Conservation (phyloP, 2,888 invertebrate species). For the Tipula helvola region DNA sequence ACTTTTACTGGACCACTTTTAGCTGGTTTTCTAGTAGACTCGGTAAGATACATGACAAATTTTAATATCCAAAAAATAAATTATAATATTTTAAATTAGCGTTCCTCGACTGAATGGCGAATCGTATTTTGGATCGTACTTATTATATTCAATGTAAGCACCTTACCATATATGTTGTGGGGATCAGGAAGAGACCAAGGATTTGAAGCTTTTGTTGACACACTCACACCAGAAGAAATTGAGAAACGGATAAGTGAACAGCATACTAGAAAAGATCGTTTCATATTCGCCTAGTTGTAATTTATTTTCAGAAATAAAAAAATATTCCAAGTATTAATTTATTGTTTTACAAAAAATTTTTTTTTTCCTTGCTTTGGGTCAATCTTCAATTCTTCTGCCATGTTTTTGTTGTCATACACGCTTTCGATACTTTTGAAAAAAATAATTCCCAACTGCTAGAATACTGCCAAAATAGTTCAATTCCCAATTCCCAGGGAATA, state of each 20-base stretch:
- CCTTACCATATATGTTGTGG: neutral
- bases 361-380: neutral
- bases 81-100: neutral
- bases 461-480: no score
- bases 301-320: neutral
- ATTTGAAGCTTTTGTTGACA: neutral
- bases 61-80: neutral
- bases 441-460: no score
- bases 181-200: neutral
- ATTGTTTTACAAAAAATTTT: neutral
- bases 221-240: neutral
- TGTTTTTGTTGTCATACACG: neutral
- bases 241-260: neutral
- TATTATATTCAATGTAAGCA: neutral
- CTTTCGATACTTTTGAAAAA: neutral
- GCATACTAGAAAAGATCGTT: neutral
- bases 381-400: neutral
- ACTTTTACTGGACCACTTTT: neutral
- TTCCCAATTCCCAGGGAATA: no score
- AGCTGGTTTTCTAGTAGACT: neutral
- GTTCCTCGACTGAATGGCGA: neutral
- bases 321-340: neutral
- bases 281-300: neutral
- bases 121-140: neutral
- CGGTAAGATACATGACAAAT: neutral